These are phyloP conservation scores for Myrmophylax atrothorax DNA, from an alignment of 2,113 vertebrate genomes.

Conservation along the genomic window DNA sequence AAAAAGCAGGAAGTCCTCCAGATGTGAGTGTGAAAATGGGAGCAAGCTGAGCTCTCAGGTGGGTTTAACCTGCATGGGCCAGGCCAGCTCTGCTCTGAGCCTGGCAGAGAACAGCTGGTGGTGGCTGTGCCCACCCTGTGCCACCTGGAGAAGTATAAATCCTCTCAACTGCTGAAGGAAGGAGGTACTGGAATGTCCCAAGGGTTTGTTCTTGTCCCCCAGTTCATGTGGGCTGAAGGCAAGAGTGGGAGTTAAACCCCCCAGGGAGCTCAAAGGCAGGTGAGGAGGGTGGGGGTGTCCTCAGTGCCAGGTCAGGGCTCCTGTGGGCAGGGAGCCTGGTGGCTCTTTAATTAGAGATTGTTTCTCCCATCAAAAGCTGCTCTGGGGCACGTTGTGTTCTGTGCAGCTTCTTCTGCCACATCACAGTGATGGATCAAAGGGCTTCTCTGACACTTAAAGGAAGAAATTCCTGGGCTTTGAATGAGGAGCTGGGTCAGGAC, in stretches of 20 bases:
- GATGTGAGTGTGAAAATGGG: neutral
- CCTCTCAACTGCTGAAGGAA: neutral
- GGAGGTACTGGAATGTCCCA: neutral
- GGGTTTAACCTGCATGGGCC: neutral
- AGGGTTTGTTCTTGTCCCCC: neutral
- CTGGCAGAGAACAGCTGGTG: fast-evolving
- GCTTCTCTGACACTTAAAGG: neutral
- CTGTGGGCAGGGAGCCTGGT: neutral
- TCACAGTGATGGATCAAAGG: neutral
- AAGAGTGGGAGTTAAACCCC: neutral
- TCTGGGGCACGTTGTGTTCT: neutral
- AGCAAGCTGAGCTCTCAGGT: neutral
- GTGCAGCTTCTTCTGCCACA: neutral
- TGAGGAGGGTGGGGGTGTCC: neutral
- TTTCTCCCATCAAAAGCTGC: neutral
- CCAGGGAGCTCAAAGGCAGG: neutral
- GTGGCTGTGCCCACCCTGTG: too few species aligned
- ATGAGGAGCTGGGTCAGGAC: neutral
- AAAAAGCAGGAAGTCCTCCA: neutral
- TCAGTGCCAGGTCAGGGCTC: neutral
- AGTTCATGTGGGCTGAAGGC: fast-evolving
- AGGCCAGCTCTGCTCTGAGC: neutral
- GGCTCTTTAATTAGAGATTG: neutral
- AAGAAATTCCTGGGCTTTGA: neutral
- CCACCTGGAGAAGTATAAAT: neutral